A percentile compares a stretch with the other conserved stretches of the same genome.
phyloP scores from a whole-genome alignment of 2,797 vertebrate species.

The Xenopus petersii region DNA sequence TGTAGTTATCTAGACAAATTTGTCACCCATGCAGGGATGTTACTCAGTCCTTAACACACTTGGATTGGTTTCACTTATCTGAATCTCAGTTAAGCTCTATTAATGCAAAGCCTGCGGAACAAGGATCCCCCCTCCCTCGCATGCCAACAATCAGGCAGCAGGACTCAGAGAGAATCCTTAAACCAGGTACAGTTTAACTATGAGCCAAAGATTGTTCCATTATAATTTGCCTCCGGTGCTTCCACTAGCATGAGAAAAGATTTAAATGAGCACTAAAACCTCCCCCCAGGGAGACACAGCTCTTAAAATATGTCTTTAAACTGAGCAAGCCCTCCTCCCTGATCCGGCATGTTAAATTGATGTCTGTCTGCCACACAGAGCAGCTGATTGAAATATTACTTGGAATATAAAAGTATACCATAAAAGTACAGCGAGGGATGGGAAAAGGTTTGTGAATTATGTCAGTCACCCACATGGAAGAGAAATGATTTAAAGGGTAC shows the following conservation, averaged over 20 bases:
- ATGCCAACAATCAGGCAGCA: slow-evolving; percentile 16
- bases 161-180: slow-evolving; percentile 6
- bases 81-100: slow-evolving; percentile 32
- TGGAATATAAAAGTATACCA: neutral
- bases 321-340: slow-evolving; percentile 10
- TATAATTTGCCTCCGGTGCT: slow-evolving; percentile 33
- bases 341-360: slow-evolving; percentile 27
- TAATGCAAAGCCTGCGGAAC: slow-evolving; percentile 17
- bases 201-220: slow-evolving; percentile 23
- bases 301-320: slow-evolving; percentile 26
- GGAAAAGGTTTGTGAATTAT: neutral
- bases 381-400: neutral
- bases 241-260: slow-evolving; percentile 26
- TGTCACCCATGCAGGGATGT: no score
- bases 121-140: neutral
- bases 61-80: slow-evolving; percentile 22
- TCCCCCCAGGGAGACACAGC: slow-evolving; percentile 19
- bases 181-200: slow-evolving; percentile 17
- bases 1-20: no score
- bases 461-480: no score
- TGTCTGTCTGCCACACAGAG: slow-evolving; percentile 1
- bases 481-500: no score
- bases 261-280: slow-evolving; percentile 34
- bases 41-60: no score
- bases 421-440: neutral